These are phyloP conservation scores for Teleogryllus occipitalis DNA, from an alignment of 1,140 invertebrate genomes.

Conservation along the genomic window DNA sequence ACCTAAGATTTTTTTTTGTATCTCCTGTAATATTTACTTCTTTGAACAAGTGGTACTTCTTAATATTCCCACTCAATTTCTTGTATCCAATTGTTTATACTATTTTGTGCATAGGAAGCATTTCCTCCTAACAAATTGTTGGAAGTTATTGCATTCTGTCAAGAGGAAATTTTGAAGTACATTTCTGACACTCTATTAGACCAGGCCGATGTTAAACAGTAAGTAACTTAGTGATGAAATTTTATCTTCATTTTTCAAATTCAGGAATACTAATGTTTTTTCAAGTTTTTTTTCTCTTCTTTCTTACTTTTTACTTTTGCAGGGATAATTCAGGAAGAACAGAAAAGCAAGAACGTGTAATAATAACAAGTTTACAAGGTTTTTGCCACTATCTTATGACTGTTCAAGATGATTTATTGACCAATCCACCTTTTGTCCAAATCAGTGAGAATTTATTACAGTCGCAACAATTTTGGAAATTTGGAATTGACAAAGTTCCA, in stretches of 20 bases:
- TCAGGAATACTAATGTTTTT: not conserved
- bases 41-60: too few relatives aligned
- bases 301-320: not conserved
- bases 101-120: constrained; percentile 41
- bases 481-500: not conserved
- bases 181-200: constrained; percentile 59
- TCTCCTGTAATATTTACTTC: too few relatives aligned
- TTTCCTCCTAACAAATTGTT: constrained; percentile 61
- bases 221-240: constrained; percentile 38
- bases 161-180: constrained; percentile 64
- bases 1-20: too few relatives aligned
- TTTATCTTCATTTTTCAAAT: not conserved
- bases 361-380: not conserved
- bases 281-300: not conserved
- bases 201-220: constrained; percentile 54
- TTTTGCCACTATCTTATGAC: not conserved
- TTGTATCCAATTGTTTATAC: not conserved
- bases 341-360: not conserved
- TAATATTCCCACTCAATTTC: too few relatives aligned
- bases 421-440: not conserved
- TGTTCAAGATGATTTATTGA: not conserved
- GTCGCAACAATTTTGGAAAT: not conserved
- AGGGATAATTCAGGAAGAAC: not conserved
- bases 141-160: constrained; percentile 66
- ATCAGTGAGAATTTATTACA: not conserved